Evolutionary conservation across 2,797 vertebrate genomes (phyloP).

Genomic region (Lacerta bilineata): DNA sequence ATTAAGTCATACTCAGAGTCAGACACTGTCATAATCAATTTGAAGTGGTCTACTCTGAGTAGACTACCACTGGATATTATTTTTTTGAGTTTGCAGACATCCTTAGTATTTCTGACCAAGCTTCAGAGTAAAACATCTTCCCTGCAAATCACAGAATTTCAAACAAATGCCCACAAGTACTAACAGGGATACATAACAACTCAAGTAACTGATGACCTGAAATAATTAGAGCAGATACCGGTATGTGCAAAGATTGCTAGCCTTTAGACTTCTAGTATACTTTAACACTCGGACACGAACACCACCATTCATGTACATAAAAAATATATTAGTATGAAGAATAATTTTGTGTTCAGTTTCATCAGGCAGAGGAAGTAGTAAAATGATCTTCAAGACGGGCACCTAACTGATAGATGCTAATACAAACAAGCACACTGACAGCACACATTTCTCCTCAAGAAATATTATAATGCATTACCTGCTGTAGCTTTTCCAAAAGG

Average conservation of each 20-base stretch:
- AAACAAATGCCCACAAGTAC: neutral
- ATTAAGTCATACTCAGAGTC: too few species aligned
- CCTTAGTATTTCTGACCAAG: slow-evolving; percentile 31
- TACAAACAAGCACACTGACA: slow-evolving; percentile 39
- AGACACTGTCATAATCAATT: too few species aligned
- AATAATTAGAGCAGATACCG: neutral
- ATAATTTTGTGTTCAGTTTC: neutral
- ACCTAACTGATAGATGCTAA: neutral
- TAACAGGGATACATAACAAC: neutral
- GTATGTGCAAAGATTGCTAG: neutral
- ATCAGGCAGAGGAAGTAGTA: slow-evolving; percentile 1
- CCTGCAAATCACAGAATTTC: slow-evolving; percentile 4
- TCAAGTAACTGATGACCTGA: neutral
- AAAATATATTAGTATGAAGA: neutral
- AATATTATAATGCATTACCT: neutral
- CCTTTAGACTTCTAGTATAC: neutral
- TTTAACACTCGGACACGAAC: neutral
- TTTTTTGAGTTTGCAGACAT: slow-evolving; percentile 3
- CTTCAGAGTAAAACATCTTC: slow-evolving; percentile 34
- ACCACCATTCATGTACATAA: neutral
- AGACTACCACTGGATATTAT: slow-evolving; percentile 26
- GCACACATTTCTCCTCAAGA: slow-evolving; percentile 2
- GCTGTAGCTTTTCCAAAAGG: neutral
- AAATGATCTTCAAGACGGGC: neutral
- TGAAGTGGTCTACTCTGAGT: too few species aligned